Evolutionary conservation across 2,797 vertebrate species (phyloP), one percentile per base, ranked within the genome.

Genomic region (Apogon hyalosoma): DNA sequence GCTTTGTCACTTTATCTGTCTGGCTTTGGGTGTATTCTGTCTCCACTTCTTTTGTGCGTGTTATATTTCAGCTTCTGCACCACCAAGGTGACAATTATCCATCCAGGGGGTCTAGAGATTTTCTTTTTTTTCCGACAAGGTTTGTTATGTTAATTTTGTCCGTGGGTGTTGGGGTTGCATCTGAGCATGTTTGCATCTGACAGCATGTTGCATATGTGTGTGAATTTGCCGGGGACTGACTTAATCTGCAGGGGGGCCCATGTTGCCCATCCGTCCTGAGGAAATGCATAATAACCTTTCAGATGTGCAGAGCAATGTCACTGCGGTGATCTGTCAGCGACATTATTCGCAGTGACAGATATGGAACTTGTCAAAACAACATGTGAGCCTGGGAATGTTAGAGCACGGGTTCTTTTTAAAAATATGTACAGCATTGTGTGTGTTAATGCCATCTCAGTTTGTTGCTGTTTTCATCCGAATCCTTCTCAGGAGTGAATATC

Each of bases 251-350:
- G 58, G 81, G 33, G 70, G 76, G 57, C 2, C 50, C 47, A 1
- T 65, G 78, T 78, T 73, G 64, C 77, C 62, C 55, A 39, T 87
- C 71, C 52, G 42, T 86, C 71, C 84, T 65, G 65, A 43, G 57
- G 71, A 84, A 81, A 88, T 64, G 68, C 77, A 85, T 82, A 82
- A 85, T 85, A 90, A 86, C 77, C 75, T 80, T 69, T 88, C 70
- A 82, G 84, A 90, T 73, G 84, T 66, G 74, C 61, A 81, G 81
- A 69, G 24, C 24, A 28, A 60, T 83, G 85, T 87, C 87, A 74
- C 67, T 60, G 0, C 33, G 3, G 55, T 84, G 83, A 90, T 89
- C 73, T 65, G 63, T 80, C 77, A 52, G 50, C 6, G 31, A 83
- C 79, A 66, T 84, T 79, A 88, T 77, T 83, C 59, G 47, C 13